A percentile compares a stretch with the other conserved stretches of the same genome.
These are phyloP conservation scores for Perca fluviatilis DNA, from an alignment of 2,113 vertebrate genomes.

Conservation along the genomic window DNA sequence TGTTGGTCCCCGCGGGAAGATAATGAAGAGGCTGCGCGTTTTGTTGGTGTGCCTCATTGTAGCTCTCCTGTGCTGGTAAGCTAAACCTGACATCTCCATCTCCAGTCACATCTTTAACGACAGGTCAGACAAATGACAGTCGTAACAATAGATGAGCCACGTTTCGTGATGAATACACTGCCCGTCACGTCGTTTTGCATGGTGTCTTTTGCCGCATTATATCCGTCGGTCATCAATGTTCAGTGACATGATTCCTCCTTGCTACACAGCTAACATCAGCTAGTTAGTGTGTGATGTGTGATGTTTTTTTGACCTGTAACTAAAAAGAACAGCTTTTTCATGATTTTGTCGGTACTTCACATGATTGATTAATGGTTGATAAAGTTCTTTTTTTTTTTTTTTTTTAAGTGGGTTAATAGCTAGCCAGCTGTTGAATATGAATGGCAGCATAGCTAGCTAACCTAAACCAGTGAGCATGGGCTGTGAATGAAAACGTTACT, in stretches of 20 bases:
- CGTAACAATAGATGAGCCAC: not conserved
- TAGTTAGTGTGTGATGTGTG: not conserved
- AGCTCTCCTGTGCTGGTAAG: constrained; percentile 88
- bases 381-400: not conserved
- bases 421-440: constrained; percentile 51
- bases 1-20: constrained; percentile 89
- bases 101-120: not conserved
- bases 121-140: not conserved
- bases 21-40: constrained; percentile 88
- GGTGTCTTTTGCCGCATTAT: constrained; percentile 29
- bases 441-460: constrained; percentile 39
- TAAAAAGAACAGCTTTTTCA: not conserved
- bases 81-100: constrained; percentile 16
- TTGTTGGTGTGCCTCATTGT: constrained; percentile 86
- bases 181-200: not conserved
- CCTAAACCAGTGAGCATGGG: not conserved
- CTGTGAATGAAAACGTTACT: not conserved
- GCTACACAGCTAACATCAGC: constrained; percentile 55
- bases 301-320: not conserved
- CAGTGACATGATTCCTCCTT: constrained; percentile 14
- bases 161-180: rapidly evolving
- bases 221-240: constrained; percentile 15
- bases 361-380: not conserved
- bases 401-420: not conserved
- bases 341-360: not conserved